These are phyloP conservation scores for Drosophila barbarae DNA, from an alignment of 2,888 invertebrate species.

Conservation along the genomic window DNA sequence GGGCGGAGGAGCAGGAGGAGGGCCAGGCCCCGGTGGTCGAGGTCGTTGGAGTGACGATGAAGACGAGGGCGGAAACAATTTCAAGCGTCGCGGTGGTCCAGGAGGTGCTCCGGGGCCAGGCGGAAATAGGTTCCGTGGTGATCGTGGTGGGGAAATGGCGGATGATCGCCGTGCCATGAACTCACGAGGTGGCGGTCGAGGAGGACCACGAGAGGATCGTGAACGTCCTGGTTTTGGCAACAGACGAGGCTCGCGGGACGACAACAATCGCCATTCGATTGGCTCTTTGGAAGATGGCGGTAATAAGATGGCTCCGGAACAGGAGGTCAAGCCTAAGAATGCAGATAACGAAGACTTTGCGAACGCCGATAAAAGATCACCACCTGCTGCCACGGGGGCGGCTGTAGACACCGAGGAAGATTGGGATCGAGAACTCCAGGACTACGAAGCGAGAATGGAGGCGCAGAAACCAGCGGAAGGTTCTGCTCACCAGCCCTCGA, in stretches of 20 bases:
- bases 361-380: background rate
- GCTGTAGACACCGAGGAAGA: slow-evolving; percentile 77
- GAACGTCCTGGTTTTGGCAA: slow-evolving; percentile 49
- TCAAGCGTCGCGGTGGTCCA: slow-evolving; percentile 78
- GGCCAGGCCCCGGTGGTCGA: slow-evolving; percentile 32
- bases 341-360: background rate
- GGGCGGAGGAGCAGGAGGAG: slow-evolving; percentile 56
- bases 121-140: slow-evolving; percentile 72
- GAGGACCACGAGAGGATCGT: slow-evolving; percentile 56
- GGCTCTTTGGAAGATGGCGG: slow-evolving; percentile 55
- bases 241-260: slow-evolving; percentile 59
- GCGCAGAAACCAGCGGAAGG: slow-evolving; percentile 45
- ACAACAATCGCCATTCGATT: slow-evolving; percentile 59
- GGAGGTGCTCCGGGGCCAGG: slow-evolving; percentile 52
- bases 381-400: slow-evolving; percentile 1
- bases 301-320: slow-evolving; percentile 23
- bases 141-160: slow-evolving; percentile 67
- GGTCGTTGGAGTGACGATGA: slow-evolving; percentile 70
- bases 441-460: slow-evolving; percentile 72
- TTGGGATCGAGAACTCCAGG: slow-evolving; percentile 78
- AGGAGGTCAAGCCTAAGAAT: slow-evolving; percentile 22
- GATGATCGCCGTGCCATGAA: slow-evolving; percentile 65
- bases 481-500: background rate
- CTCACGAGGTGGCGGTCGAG: slow-evolving; percentile 51
- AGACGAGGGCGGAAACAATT: slow-evolving; percentile 58